phyloP scores from a whole-genome alignment of 1,140 invertebrate genomes.

The Achatina immaculata region DNA sequence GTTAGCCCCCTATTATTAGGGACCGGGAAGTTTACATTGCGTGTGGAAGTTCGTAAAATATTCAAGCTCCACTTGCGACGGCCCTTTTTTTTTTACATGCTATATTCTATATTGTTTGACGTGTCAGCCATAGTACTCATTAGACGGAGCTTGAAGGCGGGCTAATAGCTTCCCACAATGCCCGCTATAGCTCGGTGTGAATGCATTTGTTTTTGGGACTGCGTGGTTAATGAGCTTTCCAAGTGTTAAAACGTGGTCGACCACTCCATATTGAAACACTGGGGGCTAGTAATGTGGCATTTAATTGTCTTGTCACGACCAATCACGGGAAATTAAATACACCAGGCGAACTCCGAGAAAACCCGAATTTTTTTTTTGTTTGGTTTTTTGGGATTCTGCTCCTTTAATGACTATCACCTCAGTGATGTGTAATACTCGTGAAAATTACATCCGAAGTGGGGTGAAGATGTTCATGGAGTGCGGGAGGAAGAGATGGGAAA shows the following conservation, averaged over 20 bases:
- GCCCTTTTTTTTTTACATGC: too few relatives aligned
- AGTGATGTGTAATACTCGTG: not conserved
- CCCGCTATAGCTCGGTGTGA: not conserved
- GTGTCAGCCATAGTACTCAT: not conserved
- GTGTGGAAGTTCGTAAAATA: not conserved
- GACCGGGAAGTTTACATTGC: not conserved
- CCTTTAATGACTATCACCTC: not conserved
- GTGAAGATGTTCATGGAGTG: not conserved
- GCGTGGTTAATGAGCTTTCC: not conserved
- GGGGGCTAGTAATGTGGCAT: not conserved
- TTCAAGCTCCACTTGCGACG: not conserved
- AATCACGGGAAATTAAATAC: conserved; percentile 17
- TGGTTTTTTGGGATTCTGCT: not conserved
- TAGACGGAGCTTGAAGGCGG: not conserved
- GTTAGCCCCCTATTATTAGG: not conserved
- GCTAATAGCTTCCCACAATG: conserved; percentile 5
- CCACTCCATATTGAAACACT: not conserved
- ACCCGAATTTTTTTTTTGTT: not conserved
- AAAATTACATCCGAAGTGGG: not conserved
- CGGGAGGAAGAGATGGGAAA: not conserved
- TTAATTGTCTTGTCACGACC: conserved; percentile 18
- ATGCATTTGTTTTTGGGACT: not conserved
- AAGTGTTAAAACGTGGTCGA: conserved; percentile 1
- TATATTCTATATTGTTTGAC: not conserved
- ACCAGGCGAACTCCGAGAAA: not conserved